Conservation (phyloP, 2,888 invertebrate genomes). For the Drosophila incognita region DNA sequence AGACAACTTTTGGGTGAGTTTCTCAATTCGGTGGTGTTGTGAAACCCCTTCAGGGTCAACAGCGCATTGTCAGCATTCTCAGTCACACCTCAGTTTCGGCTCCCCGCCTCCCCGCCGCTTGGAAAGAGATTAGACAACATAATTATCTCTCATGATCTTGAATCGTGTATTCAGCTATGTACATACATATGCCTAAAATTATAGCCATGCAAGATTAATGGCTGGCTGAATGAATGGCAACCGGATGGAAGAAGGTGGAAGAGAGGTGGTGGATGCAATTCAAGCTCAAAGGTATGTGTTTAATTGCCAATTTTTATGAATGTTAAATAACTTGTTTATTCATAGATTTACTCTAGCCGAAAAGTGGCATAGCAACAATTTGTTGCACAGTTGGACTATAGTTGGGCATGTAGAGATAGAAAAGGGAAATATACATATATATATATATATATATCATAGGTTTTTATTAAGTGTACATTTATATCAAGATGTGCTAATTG, state of each 20-base stretch:
- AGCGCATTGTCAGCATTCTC: slow-evolving; percentile 47
- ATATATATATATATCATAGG: neutral
- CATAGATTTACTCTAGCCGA: slow-evolving; percentile 8
- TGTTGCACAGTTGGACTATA: neutral
- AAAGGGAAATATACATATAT: neutral
- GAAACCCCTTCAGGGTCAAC: slow-evolving; percentile 47
- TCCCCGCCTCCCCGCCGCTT: neutral
- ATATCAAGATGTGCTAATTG: neutral
- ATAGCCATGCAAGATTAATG: slow-evolving; percentile 43
- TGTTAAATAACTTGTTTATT: slow-evolving; percentile 12
- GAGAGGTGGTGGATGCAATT: neutral
- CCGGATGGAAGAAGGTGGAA: neutral
- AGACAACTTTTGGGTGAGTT: slow-evolving; percentile 20
- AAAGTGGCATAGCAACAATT: neutral
- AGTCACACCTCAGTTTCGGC: slow-evolving; percentile 4
- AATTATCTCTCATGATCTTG: slow-evolving; percentile 54
- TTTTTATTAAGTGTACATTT: neutral
- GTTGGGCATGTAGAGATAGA: neutral
- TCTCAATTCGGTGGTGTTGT: slow-evolving; percentile 43
- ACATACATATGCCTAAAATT: slow-evolving; percentile 33
- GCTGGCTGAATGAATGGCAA: neutral
- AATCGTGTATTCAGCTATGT: slow-evolving; percentile 31
- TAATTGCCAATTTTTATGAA: slow-evolving; percentile 42
- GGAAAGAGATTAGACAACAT: slow-evolving; percentile 36
- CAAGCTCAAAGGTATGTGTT: slow-evolving; percentile 17